These are phyloP conservation scores for Incurvaria masculella DNA, from an alignment of 2,888 invertebrate species.

Conservation along the genomic window DNA sequence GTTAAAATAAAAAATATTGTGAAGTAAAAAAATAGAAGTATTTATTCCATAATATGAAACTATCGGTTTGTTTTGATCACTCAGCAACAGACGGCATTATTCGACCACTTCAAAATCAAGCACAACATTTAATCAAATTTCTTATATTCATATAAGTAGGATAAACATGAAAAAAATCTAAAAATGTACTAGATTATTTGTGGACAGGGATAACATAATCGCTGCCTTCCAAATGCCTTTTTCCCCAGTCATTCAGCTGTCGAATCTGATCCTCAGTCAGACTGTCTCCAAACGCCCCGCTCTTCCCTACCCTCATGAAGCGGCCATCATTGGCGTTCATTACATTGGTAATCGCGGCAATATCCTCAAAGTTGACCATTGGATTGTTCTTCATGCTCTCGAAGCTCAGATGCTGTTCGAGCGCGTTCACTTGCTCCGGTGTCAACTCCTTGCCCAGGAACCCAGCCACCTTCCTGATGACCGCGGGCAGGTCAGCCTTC, in stretches of 20 bases:
- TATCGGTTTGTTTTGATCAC: too few relatives aligned
- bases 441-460: constrained; percentile 47
- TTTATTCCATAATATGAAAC: too few relatives aligned
- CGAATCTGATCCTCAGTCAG: constrained; percentile 28
- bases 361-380: constrained; percentile 41
- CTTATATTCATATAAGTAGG: too few relatives aligned
- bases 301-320: constrained; percentile 46
- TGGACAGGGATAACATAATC: not conserved
- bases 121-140: too few relatives aligned
- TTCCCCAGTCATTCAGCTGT: constrained; percentile 45
- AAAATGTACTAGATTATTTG: too few relatives aligned
- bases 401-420: constrained; percentile 58
- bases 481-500: constrained; percentile 37
- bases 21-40: too few relatives aligned
- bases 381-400: constrained; percentile 56
- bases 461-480: constrained; percentile 43
- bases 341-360: too few relatives aligned
- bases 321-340: constrained; percentile 22
- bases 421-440: constrained; percentile 34
- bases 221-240: constrained; percentile 7
- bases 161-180: too few relatives aligned
- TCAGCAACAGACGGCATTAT: too few relatives aligned
- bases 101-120: too few relatives aligned
- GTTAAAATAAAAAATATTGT: too few relatives aligned
- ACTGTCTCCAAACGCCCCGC: constrained; percentile 34